phyloP scores from a whole-genome alignment of 2,113 vertebrate genomes.

The Oncorhynchus keta region DNA sequence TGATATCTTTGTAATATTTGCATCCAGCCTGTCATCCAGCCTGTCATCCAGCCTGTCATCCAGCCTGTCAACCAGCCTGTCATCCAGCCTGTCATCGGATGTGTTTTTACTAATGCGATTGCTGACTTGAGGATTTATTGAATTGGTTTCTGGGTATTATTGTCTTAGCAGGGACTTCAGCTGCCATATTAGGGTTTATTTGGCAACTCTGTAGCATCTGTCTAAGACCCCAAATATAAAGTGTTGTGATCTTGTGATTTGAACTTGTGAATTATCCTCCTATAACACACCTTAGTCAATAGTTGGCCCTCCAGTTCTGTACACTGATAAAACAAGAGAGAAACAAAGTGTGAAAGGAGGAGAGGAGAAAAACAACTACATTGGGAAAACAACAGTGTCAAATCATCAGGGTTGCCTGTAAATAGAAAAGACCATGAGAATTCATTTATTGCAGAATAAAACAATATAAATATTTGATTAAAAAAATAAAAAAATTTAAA shows the following conservation, averaged over 20 bases:
- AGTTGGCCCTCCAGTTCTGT: not conserved
- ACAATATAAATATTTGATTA: not conserved
- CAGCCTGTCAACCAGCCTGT: too few species aligned
- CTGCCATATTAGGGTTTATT: not conserved
- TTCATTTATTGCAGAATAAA: not conserved
- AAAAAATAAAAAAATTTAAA: constrained; percentile 13
- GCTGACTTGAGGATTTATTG: too few species aligned
- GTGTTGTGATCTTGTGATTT: not conserved
- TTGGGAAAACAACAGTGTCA: not conserved
- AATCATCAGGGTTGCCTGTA: not conserved
- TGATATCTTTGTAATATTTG: too few species aligned
- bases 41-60: too few species aligned
- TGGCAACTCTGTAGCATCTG: not conserved
- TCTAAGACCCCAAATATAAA: not conserved
- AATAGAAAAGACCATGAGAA: constrained; percentile 7
- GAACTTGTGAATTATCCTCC: not conserved
- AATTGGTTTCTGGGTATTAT: not conserved
- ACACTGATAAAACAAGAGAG: not conserved
- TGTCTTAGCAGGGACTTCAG: not conserved
- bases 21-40: too few species aligned
- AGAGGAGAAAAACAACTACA: not conserved
- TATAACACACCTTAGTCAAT: not conserved
- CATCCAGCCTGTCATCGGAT: too few species aligned
- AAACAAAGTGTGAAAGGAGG: not conserved
- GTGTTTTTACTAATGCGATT: too few species aligned